A percentile compares a stretch with the other conserved stretches of the same genome.
Conservation (phyloP, 2,888 invertebrate genomes). For the Platynereis dumerilii region DNA sequence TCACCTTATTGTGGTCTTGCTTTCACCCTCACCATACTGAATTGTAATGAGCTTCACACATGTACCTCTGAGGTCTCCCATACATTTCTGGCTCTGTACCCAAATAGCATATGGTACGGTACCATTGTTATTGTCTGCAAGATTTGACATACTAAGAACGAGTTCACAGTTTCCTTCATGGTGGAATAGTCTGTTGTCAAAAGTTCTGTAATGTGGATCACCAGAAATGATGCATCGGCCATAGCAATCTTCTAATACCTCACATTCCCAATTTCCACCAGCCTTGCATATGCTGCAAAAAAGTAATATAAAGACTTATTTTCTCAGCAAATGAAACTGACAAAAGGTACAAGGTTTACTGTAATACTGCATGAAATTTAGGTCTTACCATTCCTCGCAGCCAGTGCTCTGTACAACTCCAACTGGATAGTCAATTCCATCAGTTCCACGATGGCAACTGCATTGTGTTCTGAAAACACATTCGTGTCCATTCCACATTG, state of each 20-base stretch:
- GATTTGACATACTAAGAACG: constrained; percentile 35
- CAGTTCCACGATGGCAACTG: constrained; percentile 31
- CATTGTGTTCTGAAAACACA: constrained; percentile 36
- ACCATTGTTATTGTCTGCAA: constrained; percentile 21
- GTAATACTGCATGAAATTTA: not conserved
- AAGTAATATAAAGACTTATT: too few relatives aligned
- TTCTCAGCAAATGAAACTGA: too few relatives aligned
- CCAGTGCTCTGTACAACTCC: constrained; percentile 24
- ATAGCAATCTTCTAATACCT: too few relatives aligned
- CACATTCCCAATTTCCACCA: constrained; percentile 37
- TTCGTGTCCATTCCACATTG: constrained; percentile 32
- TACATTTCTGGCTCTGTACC: constrained; percentile 36
- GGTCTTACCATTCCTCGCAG: constrained; percentile 35
- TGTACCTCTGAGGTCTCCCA: constrained; percentile 14
- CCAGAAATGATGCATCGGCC: too few relatives aligned
- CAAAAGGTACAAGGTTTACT: not conserved
- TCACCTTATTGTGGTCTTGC: constrained; percentile 10
- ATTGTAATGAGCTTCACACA: constrained; percentile 35
- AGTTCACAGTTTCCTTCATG: constrained; percentile 65
- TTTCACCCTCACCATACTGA: constrained; percentile 27
- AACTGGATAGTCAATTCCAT: constrained; percentile 30
- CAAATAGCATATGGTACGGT: constrained; percentile 30
- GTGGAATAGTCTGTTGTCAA: constrained; percentile 85
- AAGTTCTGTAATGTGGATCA: constrained; percentile 90
- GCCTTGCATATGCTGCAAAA: constrained; percentile 29